Evolutionary conservation across 2,797 vertebrate genomes (phyloP).

Genomic region (Galagoides demidoff): DNA sequence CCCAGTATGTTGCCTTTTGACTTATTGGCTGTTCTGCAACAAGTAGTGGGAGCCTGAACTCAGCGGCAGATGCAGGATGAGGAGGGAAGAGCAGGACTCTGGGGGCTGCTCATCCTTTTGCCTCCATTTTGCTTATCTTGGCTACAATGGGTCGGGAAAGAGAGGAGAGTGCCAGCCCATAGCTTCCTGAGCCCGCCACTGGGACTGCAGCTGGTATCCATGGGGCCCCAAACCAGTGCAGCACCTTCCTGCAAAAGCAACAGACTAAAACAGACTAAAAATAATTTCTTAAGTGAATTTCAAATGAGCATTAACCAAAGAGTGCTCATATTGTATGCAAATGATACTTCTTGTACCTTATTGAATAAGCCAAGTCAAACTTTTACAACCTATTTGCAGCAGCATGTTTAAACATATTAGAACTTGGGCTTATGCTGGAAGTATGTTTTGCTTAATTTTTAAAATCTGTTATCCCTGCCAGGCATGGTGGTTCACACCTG

Average conservation of each 20-base stretch:
- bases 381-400: background rate
- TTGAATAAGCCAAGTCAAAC: background rate
- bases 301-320: background rate
- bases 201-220: too few species aligned
- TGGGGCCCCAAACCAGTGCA: background rate
- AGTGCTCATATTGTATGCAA: fast-evolving
- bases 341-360: background rate
- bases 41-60: background rate
- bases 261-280: too few species aligned
- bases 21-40: background rate
- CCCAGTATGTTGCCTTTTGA: background rate
- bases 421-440: background rate
- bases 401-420: background rate
- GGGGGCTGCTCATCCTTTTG: fast-evolving
- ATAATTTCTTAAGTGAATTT: background rate
- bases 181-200: background rate
- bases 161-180: background rate
- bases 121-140: background rate
- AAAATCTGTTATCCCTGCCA: background rate
- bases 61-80: background rate
- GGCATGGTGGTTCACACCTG: too few species aligned
- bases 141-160: background rate
- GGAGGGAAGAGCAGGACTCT: background rate
- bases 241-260: background rate
- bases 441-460: background rate